Evolutionary conservation across 2,113 vertebrate species (phyloP).

Genomic region (Melanerpes aurifrons): DNA sequence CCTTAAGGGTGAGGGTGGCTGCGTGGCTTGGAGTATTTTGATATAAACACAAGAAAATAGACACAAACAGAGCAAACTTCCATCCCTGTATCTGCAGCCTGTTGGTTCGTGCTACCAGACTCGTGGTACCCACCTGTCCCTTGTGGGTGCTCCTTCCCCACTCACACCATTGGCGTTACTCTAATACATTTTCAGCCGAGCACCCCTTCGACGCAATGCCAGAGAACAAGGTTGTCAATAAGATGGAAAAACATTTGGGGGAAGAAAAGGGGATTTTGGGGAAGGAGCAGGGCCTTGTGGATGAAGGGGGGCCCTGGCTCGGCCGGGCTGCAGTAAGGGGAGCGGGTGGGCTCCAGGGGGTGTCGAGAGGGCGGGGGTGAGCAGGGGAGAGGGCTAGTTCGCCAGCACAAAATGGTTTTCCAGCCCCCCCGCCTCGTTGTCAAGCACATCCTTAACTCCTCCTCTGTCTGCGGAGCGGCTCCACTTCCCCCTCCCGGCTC

Average conservation of each 20-base stretch:
- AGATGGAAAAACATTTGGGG: background rate
- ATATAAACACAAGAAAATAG: accelerated
- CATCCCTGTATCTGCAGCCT: accelerated
- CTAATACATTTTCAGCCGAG: background rate
- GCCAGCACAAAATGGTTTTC: background rate
- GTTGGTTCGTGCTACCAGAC: accelerated
- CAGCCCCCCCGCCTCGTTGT: background rate
- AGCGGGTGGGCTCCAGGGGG: background rate
- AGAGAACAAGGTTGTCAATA: background rate
- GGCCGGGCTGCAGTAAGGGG: background rate
- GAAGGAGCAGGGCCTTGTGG: background rate
- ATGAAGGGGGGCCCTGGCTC: background rate
- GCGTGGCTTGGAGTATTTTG: accelerated
- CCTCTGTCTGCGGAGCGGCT: background rate
- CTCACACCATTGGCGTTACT: background rate
- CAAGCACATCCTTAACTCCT: background rate
- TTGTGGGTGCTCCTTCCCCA: background rate
- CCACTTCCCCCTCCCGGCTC: conserved; percentile 4
- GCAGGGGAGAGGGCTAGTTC: background rate
- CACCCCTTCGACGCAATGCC: accelerated
- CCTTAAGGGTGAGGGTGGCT: background rate
- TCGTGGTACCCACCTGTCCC: background rate
- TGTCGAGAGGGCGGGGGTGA: too few relatives aligned
- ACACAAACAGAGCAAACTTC: accelerated
- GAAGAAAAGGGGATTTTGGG: background rate